Evolutionary conservation across 2,797 vertebrate genomes (phyloP), one percentile per base, ranked within the genome.

Genomic region (Rhyacichthys aspro): DNA sequence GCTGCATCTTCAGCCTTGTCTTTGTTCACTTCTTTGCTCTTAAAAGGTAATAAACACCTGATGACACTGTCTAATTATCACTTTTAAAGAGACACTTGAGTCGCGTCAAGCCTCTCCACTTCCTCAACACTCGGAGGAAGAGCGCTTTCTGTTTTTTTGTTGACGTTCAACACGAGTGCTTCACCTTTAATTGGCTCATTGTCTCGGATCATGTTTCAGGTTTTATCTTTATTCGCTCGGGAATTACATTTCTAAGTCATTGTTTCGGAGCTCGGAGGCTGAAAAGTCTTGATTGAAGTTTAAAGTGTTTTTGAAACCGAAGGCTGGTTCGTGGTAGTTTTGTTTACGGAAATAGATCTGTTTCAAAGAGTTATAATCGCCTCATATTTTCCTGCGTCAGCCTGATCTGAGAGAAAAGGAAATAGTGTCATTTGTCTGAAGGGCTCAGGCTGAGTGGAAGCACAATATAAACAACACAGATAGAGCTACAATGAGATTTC

Each of bases 161-260:
- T 50, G 59, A 58, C 44, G 28, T 8, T 36, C 43, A 59, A 64
- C 72, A 48, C 44, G 61, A 79, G 59, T 57, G 55, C 11, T 57
- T 46, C 67, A 63, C 58, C 71, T 81, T 68, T 82, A 82, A 85
- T 82, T 80, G 70, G 34, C 28, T 75, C 65, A 71, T 76, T 80
- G 76, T 79, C 76, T 39, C 37, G 14, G 23, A 37, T 66, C 36
- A 62, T 37, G 4, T 19, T 68, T 70, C n/a, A 23, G 18, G 38
- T 33, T 16, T 1, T 19, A 28, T 42, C 11, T 55, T 6, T 50
- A 12, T 14, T 6, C 18, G 23, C 19, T 38, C 46, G 63, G 50
- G 33, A 57, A 54, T 23, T 6, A 16, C 46, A 19, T 9, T 17
- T 28, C 3, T 0, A 41, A 17, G 1, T 17, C 19, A 1, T 47